A percentile compares a stretch with the other conserved stretches of the same genome.
Evolutionary conservation across 1,140 invertebrate genomes (phyloP).

Genomic region (Drosophila yakuba): DNA sequence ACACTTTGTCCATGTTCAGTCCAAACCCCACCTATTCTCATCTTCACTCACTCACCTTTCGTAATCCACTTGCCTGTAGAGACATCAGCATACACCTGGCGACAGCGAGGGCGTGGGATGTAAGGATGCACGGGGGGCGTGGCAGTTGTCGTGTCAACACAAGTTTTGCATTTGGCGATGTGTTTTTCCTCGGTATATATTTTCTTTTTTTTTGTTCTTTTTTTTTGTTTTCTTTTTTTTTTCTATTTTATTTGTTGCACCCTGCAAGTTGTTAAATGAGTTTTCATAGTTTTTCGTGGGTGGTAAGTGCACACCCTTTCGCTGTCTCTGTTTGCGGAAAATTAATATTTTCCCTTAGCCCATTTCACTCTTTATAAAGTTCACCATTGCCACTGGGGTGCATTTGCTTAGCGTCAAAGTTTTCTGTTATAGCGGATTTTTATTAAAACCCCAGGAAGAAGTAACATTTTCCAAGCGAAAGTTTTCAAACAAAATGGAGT

Average conservation of each 20-base stretch:
- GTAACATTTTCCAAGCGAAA: conserved; percentile 39
- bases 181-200: conserved; percentile 62
- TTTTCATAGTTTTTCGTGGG: conserved; percentile 74
- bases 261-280: conserved; percentile 76
- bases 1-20: conserved; percentile 52
- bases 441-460: conserved; percentile 41
- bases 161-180: conserved; percentile 77
- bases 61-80: conserved; percentile 51
- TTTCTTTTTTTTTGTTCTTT: not conserved
- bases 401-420: conserved; percentile 50
- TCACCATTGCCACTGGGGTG: conserved; percentile 42
- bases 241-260: conserved; percentile 1
- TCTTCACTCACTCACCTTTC: not conserved
- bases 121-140: conserved; percentile 13
- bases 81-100: conserved; percentile 19
- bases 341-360: conserved; percentile 49
- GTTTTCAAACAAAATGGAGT: conserved; percentile 26
- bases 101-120: not conserved
- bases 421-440: conserved; percentile 43
- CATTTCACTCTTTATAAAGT: conserved; percentile 49
- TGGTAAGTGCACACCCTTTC: conserved; percentile 22
- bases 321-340: conserved; percentile 38
- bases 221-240: not conserved
- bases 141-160: conserved; percentile 72
- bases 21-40: too few relatives aligned